A percentile compares a stretch with the other conserved stretches of the same genome.
Evolutionary conservation across 2,113 vertebrate species (phyloP).

Genomic region (Talpa occidentalis): DNA sequence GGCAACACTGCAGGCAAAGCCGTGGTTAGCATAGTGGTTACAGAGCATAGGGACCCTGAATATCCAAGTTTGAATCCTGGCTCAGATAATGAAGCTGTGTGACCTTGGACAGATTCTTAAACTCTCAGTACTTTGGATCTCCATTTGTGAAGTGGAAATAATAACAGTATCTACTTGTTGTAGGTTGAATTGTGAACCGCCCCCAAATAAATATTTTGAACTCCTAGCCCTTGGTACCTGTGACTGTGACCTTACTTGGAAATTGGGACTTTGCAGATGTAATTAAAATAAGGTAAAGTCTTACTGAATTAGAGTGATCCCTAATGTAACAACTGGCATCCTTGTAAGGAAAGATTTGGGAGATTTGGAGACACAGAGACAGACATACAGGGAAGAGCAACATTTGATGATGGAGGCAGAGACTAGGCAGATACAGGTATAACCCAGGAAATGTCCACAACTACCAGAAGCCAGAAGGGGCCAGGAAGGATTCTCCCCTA

Average conservation of each 20-base stretch:
- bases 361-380: background rate
- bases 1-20: background rate
- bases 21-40: background rate
- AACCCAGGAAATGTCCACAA: background rate
- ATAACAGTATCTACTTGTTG: background rate
- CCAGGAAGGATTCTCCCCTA: background rate
- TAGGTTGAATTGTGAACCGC: background rate
- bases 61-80: background rate
- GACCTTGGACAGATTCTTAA: background rate
- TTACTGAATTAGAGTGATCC: background rate
- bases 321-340: background rate
- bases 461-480: background rate
- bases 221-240: background rate
- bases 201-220: background rate
- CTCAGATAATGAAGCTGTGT: background rate
- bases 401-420: background rate
- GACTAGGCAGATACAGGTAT: rapidly evolving
- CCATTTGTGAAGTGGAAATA: background rate
- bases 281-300: background rate
- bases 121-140: background rate
- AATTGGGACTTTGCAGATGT: background rate
- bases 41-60: background rate
- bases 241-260: background rate
- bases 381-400: background rate
- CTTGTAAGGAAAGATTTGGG: background rate